Base-by-base conservation (phyloP, 2,797 vertebrate species). In the Neosilurus mollespiculum region DNA sequence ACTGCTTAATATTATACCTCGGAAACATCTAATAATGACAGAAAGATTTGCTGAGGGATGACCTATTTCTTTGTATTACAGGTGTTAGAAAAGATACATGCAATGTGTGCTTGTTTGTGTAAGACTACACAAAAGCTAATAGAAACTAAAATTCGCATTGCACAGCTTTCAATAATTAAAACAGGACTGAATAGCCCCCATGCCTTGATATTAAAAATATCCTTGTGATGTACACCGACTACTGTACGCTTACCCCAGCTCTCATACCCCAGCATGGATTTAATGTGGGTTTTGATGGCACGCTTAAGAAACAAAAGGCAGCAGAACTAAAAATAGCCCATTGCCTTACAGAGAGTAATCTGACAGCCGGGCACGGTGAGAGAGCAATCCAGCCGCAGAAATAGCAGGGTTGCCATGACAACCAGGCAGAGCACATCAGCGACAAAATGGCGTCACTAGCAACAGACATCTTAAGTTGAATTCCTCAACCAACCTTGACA, bases 361-460 rank as follows among this genome's bases (percentile, higher is more conserved):
- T 83, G 87, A 87, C 73, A 88, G 86, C 70, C 72, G 49, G 78
- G 81, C 86, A 86, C 79, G 84, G 61, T 78, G 69, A 56, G 70
- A 56, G 86, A 88, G 86, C 75, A 73, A 85, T 30, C 37, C 64
- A 81, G 84, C 69, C 65, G 83, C 86, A 83, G 86, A 91, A 90
- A 89, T 88, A 89, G 87, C 81, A 30, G 37, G 69, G 92, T 93
- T 92, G 84, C 90, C 87, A 89, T 84, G 89, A 86, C 90, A 89
- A 92, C 89, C 70, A 30, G 22, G 82, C 71, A 85, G 85, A 84
- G 87, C 72, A 79, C 85, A 89, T 81, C 86, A 88, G 83, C 83
- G 78, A 91, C 89, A 90, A 90, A 90, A 89, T 88, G 89, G 87
- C 89, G 88, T 86, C 86, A 87, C 83, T 62, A 79, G 71, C 83